phyloP scores from a whole-genome alignment of 1,140 invertebrate genomes.

The Pseudomyrmex sp. region DNA sequence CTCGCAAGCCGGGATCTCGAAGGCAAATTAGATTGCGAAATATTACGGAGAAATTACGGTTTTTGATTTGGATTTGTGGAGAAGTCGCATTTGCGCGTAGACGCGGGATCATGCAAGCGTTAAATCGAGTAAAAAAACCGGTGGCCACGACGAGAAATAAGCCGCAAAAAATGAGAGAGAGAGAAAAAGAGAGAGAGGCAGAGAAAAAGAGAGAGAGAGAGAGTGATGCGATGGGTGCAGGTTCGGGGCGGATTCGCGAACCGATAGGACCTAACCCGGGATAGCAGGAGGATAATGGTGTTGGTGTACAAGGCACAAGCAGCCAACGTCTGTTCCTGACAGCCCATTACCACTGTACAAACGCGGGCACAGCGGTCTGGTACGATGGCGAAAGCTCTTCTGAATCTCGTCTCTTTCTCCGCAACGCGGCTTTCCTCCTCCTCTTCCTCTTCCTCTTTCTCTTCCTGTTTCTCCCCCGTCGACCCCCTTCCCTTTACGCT shows the following conservation, averaged over 20 bases:
- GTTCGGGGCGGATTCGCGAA: constrained; percentile 59
- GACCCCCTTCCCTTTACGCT: constrained; percentile 38
- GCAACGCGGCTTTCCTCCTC: constrained; percentile 41
- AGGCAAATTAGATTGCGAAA: background rate
- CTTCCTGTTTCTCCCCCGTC: background rate
- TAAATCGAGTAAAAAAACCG: constrained; percentile 35
- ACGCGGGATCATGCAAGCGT: background rate
- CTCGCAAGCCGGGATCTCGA: too few species aligned
- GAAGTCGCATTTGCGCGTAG: background rate
- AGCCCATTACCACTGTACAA: constrained; percentile 84
- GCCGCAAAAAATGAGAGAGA: background rate
- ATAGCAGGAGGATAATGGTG: constrained; percentile 74
- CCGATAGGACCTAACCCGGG: constrained; percentile 73
- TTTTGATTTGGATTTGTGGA: background rate
- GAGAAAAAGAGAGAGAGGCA: background rate
- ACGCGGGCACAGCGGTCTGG: constrained; percentile 73
- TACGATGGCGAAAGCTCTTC: constrained; percentile 68
- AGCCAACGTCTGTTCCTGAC: constrained; percentile 81
- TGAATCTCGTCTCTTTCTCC: constrained; percentile 54
- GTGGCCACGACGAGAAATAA: constrained; percentile 34
- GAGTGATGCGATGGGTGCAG: constrained; percentile 59
- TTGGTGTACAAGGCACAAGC: constrained; percentile 79
- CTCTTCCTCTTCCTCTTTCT: constrained; percentile 4
- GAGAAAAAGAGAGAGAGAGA: constrained; percentile 1
- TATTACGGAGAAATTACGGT: background rate